Base-by-base conservation (phyloP, 1,140 invertebrate species). In the Sminthurides bifidus region DNA sequence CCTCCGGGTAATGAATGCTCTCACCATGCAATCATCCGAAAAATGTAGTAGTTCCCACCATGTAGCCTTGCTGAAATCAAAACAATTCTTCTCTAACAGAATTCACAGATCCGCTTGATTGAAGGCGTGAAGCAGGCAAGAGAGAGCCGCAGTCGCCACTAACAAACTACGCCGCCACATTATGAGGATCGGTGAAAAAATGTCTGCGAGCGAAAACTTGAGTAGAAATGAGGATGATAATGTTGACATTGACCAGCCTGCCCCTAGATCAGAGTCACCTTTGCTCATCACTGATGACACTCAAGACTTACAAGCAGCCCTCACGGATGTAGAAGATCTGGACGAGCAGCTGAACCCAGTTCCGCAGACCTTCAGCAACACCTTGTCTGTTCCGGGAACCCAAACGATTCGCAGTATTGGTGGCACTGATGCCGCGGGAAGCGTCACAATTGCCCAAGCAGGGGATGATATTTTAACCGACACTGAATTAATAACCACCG, bases 241-340 rank as follows among this genome's bases (percentile, higher is more conserved):
- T 21, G 45, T 24, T 5, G 21, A 19, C 14, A 37, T 30, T 26
- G 2, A 38, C 48, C 5, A 27, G 23, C 24, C 10, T n/a, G n/a
- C n/a, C 5, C 2, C 6, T 15, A 30, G 46, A 10, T 31, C 46
- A 17, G 46, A 33, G 8, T 49, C 30, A 17, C 46, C 46, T 21
- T 21, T 21, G 19, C 10, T 26, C 15, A 5, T 49, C 6, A 8
- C 31, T 33, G 43, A 45, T 5, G 44, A 46, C 23, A 23, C 19
- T 2, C 69, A 71, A 31, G 44, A 46, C 23, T 8, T 29, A 2
- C 69, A 71, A 31, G 70, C 70, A 31, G 67, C 67, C 4, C 33
- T 70, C 4, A 76, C 75, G 4, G 75, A 76, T 59, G 61, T 74
- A 21, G 75, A 76, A 64, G 71, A 74, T 64, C 61, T 76, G 12